These are phyloP conservation scores for Cyclophora albipunctata DNA, from an alignment of 2,888 invertebrate genomes.

Conservation along the genomic window DNA sequence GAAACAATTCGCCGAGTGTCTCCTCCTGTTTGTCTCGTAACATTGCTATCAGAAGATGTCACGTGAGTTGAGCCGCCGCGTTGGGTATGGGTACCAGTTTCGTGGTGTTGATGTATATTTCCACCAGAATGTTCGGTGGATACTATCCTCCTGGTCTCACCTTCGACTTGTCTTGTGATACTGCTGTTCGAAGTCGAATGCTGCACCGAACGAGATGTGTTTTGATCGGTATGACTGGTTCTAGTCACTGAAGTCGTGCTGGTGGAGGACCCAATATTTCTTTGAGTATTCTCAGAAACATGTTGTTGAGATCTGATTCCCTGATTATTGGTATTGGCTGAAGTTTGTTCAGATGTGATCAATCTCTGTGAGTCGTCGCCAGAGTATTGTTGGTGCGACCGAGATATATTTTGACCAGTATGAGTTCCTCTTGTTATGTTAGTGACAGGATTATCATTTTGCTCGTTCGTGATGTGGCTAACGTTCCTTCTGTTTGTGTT, in stretches of 20 bases:
- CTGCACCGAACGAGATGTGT: constrained; percentile 32
- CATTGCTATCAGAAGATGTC: no score
- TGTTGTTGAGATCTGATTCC: constrained; percentile 25
- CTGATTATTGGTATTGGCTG: constrained; percentile 25
- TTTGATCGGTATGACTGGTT: constrained; percentile 28
- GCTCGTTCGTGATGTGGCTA: constrained; percentile 5
- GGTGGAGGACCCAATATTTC: constrained; percentile 22
- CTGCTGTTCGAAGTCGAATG: constrained; percentile 27
- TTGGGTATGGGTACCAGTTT: constrained; percentile 24
- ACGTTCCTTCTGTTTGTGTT: constrained; percentile 14
- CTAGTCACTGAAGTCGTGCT: constrained; percentile 17
- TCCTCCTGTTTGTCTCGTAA: no score
- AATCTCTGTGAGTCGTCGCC: constrained; percentile 24
- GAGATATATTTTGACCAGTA: constrained; percentile 31
- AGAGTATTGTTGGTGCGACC: constrained; percentile 32
- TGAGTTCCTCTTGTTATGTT: constrained; percentile 28
- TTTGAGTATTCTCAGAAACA: constrained; percentile 26
- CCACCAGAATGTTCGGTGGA: constrained; percentile 33
- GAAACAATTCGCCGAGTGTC: no score
- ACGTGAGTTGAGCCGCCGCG: constrained; percentile 20
- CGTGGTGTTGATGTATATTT: constrained; percentile 21
- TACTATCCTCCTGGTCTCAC: constrained; percentile 37
- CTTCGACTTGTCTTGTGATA: constrained; percentile 24
- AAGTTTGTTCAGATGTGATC: constrained; percentile 28
- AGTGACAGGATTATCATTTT: constrained; percentile 17